Conservation (phyloP, 2,113 vertebrate species). For the Excalfactoria chinensis region DNA sequence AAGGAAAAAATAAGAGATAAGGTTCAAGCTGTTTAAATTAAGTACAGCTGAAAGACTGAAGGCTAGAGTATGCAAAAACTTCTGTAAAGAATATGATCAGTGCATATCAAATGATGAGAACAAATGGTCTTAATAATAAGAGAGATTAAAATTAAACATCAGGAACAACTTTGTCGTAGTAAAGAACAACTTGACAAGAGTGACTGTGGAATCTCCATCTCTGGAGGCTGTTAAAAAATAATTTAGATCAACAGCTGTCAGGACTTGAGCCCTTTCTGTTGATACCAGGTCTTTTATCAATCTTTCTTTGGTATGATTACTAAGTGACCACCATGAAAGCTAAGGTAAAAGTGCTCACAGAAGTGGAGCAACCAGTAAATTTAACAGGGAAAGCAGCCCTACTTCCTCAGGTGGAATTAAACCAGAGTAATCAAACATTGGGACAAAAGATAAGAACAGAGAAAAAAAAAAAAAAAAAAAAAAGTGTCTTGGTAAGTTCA, state of each 20-base stretch:
- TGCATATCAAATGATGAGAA: neutral
- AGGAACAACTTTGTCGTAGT: neutral
- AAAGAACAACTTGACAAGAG: neutral
- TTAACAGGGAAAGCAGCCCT: neutral
- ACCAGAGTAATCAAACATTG: neutral
- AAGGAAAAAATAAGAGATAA: neutral
- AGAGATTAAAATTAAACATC: neutral
- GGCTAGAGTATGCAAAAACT: neutral
- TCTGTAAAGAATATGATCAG: neutral
- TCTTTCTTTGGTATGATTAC: neutral
- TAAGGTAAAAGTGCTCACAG: neutral
- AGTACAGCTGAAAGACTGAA: neutral
- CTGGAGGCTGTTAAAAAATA: neutral
- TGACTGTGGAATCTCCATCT: neutral
- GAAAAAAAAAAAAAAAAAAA: conserved; percentile 36
- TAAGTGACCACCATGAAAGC: neutral
- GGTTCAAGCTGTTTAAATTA: conserved; percentile 4
- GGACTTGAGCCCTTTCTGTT: neutral
- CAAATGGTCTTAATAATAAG: neutral
- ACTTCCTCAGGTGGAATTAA: neutral
- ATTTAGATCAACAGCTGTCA: neutral
- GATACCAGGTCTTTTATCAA: neutral
- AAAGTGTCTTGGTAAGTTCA: neutral
- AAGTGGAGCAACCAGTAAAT: neutral
- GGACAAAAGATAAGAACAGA: neutral